Conservation (phyloP, 2,113 vertebrate genomes). For the Nerophis ophidion region DNA sequence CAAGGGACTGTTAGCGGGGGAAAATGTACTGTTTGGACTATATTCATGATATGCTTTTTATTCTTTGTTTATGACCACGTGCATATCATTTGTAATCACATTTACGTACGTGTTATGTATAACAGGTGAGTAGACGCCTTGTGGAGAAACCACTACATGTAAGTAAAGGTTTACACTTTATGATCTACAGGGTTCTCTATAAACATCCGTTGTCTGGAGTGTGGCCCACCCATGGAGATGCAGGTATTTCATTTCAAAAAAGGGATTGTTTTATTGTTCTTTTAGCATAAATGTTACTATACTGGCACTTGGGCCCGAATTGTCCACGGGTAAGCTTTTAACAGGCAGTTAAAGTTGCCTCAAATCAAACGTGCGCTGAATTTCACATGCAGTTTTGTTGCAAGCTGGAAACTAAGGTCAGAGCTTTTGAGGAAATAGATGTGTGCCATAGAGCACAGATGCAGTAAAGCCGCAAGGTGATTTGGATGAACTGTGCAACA, state of each 20-base stretch:
- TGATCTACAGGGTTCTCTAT: conserved; percentile 44
- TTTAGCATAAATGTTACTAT: conserved; percentile 26
- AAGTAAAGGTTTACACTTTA: conserved; percentile 36
- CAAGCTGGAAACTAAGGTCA: conserved; percentile 10
- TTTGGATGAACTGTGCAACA: conserved; percentile 13
- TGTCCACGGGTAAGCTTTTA: conserved; percentile 24
- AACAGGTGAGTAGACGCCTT: conserved; percentile 63
- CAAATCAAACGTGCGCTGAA: conserved; percentile 22
- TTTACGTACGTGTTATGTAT: conserved; percentile 84
- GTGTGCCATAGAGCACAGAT: conserved; percentile 40
- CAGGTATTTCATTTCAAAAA: conserved; percentile 42
- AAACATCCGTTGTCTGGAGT: conserved; percentile 29
- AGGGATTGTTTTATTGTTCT: conserved; percentile 29
- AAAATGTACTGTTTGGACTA: conserved; percentile 65
- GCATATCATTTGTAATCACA: conserved; percentile 98
- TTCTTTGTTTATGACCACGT: conserved; percentile 86
- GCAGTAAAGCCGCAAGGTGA: neutral
- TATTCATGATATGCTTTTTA: conserved; percentile 88
- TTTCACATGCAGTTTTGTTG: neutral
- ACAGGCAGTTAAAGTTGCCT: conserved; percentile 14
- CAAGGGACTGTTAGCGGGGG: conserved; percentile 73
- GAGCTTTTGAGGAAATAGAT: conserved; percentile 8
- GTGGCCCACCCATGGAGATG: conserved; percentile 20
- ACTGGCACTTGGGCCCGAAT: conserved; percentile 23
- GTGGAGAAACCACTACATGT: conserved; percentile 42